Evolutionary conservation across 37 sponge, comb jelly and placozoan genomes (phyloP).

Genomic region (Haliclona indistincta): DNA sequence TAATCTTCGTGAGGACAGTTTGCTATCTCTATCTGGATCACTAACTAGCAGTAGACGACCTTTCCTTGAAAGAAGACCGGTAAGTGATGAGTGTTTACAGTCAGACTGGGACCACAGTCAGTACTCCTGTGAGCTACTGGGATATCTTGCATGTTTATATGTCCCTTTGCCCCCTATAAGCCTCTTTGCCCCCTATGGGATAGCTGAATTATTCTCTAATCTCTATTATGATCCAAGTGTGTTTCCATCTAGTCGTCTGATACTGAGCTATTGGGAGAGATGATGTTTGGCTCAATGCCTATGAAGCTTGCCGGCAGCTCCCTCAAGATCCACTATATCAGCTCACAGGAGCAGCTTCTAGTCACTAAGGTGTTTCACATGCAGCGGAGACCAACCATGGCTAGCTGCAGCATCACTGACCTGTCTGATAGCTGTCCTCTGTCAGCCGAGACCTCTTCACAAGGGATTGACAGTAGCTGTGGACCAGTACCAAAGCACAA

Average conservation of each 20-base stretch:
- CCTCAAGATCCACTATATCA: slow-evolving; percentile 73
- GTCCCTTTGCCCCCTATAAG: neutral
- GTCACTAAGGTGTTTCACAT: slow-evolving; percentile 64
- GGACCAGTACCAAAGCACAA: neutral
- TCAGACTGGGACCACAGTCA: no score
- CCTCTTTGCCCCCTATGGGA: neutral
- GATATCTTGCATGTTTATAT: no score
- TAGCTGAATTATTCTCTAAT: no score
- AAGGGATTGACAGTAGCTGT: neutral
- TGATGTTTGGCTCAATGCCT: slow-evolving; percentile 82
- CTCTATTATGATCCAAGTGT: no score
- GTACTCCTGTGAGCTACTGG: no score
- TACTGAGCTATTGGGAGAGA: slow-evolving; percentile 58
- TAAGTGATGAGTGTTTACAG: no score
- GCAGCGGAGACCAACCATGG: neutral
- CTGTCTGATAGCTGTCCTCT: slow-evolving; percentile 51
- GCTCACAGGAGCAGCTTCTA: slow-evolving; percentile 72
- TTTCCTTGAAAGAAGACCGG: no score
- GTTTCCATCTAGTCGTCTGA: slow-evolving; percentile 67
- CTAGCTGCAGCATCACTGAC: slow-evolving; percentile 36
- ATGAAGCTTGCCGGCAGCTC: slow-evolving; percentile 61
- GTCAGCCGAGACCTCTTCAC: neutral
- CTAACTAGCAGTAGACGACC: no score
- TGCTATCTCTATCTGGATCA: no score
- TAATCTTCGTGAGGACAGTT: no score